Evolutionary conservation across 2,113 vertebrate genomes (phyloP), one percentile per base, ranked within the genome.

Genomic region (Pelecanus crispus): DNA sequence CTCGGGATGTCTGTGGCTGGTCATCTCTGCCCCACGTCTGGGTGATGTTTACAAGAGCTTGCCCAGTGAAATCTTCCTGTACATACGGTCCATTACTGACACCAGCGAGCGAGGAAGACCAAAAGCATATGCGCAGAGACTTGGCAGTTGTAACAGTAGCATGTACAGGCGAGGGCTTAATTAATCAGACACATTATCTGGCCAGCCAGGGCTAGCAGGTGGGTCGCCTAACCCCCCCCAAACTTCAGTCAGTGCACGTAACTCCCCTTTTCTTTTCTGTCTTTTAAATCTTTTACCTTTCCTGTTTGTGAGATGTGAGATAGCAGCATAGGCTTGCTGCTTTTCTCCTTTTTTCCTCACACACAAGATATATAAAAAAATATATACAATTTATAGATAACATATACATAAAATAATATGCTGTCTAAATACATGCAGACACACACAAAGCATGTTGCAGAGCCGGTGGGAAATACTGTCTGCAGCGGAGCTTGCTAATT

Each of bases 401-500:
- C 31, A 0, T 95, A 91, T 44, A 87, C 81, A 91, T 91, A 92
- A 95, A 96, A 85, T 89, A 71, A 81, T 79, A 91, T 78, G 87
- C 94, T 72, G 68, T 49, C 87, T 82, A 58, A 94, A 85, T 75
- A 79, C 93, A 97, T 32, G 87, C 92, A 93, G 87, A 94, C 90
- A 68, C 81, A 92, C 87, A 94, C 4, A 25, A 92, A 95, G 71
- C 63, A 66, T 91, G 91, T 84, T 94, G 75, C 40, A 79, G 92
- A 90, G 92, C 95, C 95, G 94, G 85, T 95, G 95, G 96, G 92
- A 95, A 93, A 96, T 67, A 44, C 59, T 80, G 94, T 93, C 96
- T 94, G 96, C 94, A 90, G 73, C 10, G 72, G 92, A 95, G 94
- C 79, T 91, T 77, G 72, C 94, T 97, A 97, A 97, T 97, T 97